A percentile compares a stretch with the other conserved stretches of the same genome.
These are phyloP conservation scores for Agrotis puta DNA, from an alignment of 2,888 invertebrate species.

Conservation along the genomic window DNA sequence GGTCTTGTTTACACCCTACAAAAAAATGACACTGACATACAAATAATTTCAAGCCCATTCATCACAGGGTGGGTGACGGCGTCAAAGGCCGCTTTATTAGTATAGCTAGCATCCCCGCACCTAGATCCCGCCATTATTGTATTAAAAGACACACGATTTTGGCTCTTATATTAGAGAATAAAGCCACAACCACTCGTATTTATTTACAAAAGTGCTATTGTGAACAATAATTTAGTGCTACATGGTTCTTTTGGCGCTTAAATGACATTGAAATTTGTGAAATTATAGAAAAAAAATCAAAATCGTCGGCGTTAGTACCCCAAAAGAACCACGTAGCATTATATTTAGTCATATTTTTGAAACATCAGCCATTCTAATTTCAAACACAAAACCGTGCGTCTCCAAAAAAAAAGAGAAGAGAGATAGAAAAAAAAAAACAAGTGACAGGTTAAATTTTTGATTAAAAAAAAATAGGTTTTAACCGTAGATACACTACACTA, in stretches of 20 bases:
- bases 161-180: constrained; percentile 56
- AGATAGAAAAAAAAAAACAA: constrained; percentile 42
- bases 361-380: constrained; percentile 33
- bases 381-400: constrained; percentile 43
- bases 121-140: constrained; percentile 62
- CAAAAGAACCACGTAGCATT: constrained; percentile 8
- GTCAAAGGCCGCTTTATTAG: constrained; percentile 67
- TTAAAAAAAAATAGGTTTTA: constrained; percentile 65
- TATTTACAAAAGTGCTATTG: constrained; percentile 58
- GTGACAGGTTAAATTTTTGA: constrained; percentile 55
- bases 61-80: constrained; percentile 64
- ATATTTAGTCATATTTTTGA: background rate
- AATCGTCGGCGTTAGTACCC: constrained; percentile 2
- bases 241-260: background rate
- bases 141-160: constrained; percentile 54
- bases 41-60: constrained; percentile 50
- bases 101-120: constrained; percentile 72
- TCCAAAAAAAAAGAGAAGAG: constrained; percentile 28
- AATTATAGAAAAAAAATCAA: no score
- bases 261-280: background rate
- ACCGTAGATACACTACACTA: constrained; percentile 85
- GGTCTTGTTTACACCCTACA: background rate
- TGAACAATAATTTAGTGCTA: constrained; percentile 33
- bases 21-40: constrained; percentile 51
- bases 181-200: constrained; percentile 32